Conservation (phyloP, 2,888 invertebrate genomes). For the Yponomeuta plumbellus region DNA sequence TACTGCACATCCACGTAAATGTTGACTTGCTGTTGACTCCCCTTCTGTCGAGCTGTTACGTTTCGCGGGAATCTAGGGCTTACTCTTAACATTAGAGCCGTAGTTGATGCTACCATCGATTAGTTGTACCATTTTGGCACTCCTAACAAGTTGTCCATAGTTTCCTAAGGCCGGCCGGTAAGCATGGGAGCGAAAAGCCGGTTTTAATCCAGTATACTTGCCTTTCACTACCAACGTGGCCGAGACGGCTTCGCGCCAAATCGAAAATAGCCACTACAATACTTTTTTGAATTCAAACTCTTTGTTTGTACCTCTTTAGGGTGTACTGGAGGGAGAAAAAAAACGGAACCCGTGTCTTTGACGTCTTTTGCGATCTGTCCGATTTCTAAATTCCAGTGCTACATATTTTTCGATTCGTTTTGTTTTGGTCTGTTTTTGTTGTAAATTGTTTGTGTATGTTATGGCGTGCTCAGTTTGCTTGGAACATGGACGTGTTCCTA, state of each 20-base stretch:
- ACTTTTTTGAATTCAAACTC: not conserved
- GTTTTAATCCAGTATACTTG: not conserved
- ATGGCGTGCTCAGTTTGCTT: conserved; percentile 56
- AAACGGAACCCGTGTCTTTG: not conserved
- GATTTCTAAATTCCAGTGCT: not conserved
- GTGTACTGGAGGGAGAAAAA: not conserved
- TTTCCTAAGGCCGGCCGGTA: not conserved
- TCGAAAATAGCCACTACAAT: not conserved
- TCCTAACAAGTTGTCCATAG: too few relatives aligned
- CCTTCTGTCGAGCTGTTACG: too few relatives aligned
- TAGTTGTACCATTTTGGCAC: too few relatives aligned
- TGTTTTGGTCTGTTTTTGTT: conserved; percentile 17
- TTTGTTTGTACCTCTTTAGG: not conserved
- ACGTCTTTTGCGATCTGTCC: not conserved
- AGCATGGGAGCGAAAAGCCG: not conserved
- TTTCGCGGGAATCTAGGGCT: too few relatives aligned
- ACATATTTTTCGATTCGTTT: not conserved
- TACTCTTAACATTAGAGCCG: too few relatives aligned
- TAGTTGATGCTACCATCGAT: too few relatives aligned
- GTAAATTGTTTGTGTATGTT: conserved; percentile 23
- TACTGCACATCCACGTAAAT: too few relatives aligned
- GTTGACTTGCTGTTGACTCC: too few relatives aligned
- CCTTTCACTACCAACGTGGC: not conserved
- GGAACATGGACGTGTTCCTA: conserved; percentile 39
- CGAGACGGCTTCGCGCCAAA: not conserved